Evolutionary conservation across 1,140 invertebrate genomes (phyloP).

Genomic region (Aleiodes sp.): DNA sequence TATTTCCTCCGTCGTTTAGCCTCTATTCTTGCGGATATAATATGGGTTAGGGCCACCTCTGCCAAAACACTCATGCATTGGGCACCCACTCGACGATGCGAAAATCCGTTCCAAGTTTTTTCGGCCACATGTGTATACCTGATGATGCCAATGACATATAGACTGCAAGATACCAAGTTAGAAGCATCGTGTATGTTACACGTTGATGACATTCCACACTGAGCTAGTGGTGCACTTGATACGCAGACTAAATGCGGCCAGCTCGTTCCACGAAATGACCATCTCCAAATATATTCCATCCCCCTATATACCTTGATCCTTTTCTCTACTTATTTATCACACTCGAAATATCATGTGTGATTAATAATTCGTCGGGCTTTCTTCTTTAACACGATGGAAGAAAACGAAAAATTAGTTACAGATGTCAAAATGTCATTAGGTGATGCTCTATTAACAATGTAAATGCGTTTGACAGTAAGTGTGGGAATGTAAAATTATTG

Average conservation of each 20-base stretch:
- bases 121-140: constrained; percentile 9
- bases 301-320: constrained; percentile 17
- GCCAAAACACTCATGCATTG: constrained; percentile 39
- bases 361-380: too few relatives aligned
- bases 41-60: constrained; percentile 57
- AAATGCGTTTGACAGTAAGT: too few relatives aligned
- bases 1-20: constrained; percentile 39
- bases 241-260: constrained; percentile 45
- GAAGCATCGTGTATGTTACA: constrained; percentile 17
- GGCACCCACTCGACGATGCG: constrained; percentile 43
- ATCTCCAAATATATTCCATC: constrained; percentile 47
- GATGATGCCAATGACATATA: constrained; percentile 6
- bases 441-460: too few relatives aligned
- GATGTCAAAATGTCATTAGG: too few relatives aligned
- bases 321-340: background rate
- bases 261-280: constrained; percentile 48
- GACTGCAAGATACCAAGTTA: background rate
- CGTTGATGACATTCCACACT: constrained; percentile 23
- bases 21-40: constrained; percentile 51
- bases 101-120: constrained; percentile 25
- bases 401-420: too few relatives aligned
- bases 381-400: too few relatives aligned
- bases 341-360: background rate
- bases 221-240: constrained; percentile 49
- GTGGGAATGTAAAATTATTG: too few relatives aligned